phyloP scores from a whole-genome alignment of 2,113 vertebrate species.

The Lucifuga dentata region DNA sequence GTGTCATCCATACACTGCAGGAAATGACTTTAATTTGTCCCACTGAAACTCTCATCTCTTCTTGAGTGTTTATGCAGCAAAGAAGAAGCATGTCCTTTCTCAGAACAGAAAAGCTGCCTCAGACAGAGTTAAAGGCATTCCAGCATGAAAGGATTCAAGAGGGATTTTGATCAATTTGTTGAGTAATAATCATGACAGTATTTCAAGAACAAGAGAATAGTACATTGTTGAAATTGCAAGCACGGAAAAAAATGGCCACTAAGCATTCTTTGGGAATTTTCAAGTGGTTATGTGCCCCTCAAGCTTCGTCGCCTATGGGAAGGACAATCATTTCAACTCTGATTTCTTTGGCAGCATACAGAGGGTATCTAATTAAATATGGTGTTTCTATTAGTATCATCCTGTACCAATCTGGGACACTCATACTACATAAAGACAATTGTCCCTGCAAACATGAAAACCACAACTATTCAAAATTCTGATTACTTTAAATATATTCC shows the following conservation, averaged over 20 bases:
- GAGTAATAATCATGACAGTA: conserved; percentile 53
- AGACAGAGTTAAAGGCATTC: conserved; percentile 45
- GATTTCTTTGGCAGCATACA: conserved; percentile 5
- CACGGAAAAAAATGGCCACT: conserved; percentile 45
- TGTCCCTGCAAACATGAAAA: conserved; percentile 32
- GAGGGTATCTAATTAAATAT: conserved; percentile 27
- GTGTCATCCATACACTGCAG: conserved; percentile 57
- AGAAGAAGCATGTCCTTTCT: conserved; percentile 52
- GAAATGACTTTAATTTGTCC: conserved; percentile 67
- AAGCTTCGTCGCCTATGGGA: conserved; percentile 29
- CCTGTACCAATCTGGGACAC: conserved; percentile 26
- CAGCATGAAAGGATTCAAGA: conserved; percentile 63
- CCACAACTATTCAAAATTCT: conserved; percentile 35
- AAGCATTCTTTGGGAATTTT: conserved; percentile 37
- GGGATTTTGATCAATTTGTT: conserved; percentile 67
- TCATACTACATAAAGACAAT: conserved; percentile 34
- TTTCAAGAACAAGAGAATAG: conserved; percentile 54
- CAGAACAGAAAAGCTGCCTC: conserved; percentile 52
- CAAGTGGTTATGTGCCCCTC: conserved; percentile 37
- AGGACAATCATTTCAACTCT: conserved; percentile 2
- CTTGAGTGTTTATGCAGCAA: conserved; percentile 62
- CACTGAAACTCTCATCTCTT: conserved; percentile 63
- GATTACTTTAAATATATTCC: conserved; percentile 37
- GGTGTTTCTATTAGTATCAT: conserved; percentile 27
- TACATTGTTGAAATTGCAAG: conserved; percentile 59